phyloP scores from a whole-genome alignment of 1,140 invertebrate genomes.

The Halyomorpha halys region DNA sequence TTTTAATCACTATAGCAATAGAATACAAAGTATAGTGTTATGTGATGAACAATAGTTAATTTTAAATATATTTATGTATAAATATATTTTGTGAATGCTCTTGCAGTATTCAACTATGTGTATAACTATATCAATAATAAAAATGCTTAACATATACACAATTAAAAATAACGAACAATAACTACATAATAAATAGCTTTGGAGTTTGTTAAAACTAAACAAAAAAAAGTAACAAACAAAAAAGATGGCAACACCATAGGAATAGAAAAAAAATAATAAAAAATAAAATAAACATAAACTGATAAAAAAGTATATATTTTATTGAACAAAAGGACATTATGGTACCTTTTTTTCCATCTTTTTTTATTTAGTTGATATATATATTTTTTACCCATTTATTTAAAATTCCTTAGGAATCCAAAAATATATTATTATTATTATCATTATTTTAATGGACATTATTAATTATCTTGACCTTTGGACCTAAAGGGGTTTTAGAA shows the following conservation, averaged over 20 bases:
- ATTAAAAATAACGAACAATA: conserved; percentile 18
- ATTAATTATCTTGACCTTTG: conserved; percentile 9
- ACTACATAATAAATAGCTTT: conserved; percentile 20
- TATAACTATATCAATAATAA: conserved; percentile 23
- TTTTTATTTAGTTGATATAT: conserved; percentile 4
- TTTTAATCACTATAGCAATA: conserved; percentile 11
- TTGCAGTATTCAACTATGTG: conserved; percentile 25
- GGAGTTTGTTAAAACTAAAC: background rate
- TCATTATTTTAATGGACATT: background rate
- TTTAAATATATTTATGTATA: conserved; percentile 24
- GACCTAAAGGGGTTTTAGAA: background rate
- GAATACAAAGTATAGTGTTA: conserved; percentile 27
- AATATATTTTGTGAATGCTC: conserved; percentile 23
- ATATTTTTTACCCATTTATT: background rate
- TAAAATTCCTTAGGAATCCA: background rate
- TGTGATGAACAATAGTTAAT: conserved; percentile 27
- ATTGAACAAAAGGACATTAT: background rate
- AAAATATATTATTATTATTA: conserved; percentile 1
- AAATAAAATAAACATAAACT: conserved; percentile 1
- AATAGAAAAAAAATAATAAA: background rate
- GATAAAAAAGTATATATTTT: background rate
- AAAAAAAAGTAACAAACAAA: background rate
- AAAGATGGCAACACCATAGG: conserved; percentile 9
- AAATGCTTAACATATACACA: conserved; percentile 11
- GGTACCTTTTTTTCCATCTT: background rate